A percentile compares a stretch with the other conserved stretches of the same genome.
Evolutionary conservation across 2,888 invertebrate species (phyloP).

Genomic region (Auanema freiburgensis): DNA sequence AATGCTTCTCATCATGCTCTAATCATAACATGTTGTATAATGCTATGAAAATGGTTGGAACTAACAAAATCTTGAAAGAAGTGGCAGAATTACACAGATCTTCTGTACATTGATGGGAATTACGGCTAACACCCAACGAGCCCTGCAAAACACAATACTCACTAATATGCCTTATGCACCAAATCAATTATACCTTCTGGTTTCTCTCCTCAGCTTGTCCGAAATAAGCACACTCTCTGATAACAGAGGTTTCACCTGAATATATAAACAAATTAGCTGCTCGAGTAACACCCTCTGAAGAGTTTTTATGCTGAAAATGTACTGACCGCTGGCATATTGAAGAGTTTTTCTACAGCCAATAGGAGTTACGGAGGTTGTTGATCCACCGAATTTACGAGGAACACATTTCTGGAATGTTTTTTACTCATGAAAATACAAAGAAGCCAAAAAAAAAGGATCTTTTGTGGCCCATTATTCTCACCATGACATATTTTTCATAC

Average conservation of each 20-base stretch:
- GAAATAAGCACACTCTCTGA: conserved; percentile 50
- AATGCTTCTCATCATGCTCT: no score
- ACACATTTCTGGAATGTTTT: no score
- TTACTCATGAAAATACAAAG: not conserved
- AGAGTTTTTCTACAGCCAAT: conserved; percentile 33
- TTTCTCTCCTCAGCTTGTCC: conserved; percentile 40
- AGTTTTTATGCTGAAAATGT: no score
- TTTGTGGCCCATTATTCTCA: not conserved
- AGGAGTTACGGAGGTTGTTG: conserved; percentile 20
- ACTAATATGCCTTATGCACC: conserved; percentile 1
- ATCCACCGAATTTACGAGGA: no score
- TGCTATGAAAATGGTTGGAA: no score
- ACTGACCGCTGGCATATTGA: conserved; percentile 30
- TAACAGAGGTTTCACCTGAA: conserved; percentile 40
- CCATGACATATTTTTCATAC: conserved; percentile 22
- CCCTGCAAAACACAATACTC: conserved; percentile 28
- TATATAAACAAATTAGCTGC: not conserved
- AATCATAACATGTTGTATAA: no score
- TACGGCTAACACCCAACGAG: conserved; percentile 35
- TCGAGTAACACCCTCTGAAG: no score
- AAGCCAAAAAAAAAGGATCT: not conserved
- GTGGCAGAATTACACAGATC: conserved; percentile 34
- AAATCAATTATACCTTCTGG: conserved; percentile 31
- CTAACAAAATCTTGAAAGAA: not conserved
- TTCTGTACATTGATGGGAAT: conserved; percentile 37